These are phyloP conservation scores for Microctenopoma steveboyesi DNA, from an alignment of 2,797 vertebrate genomes.

Conservation along the genomic window DNA sequence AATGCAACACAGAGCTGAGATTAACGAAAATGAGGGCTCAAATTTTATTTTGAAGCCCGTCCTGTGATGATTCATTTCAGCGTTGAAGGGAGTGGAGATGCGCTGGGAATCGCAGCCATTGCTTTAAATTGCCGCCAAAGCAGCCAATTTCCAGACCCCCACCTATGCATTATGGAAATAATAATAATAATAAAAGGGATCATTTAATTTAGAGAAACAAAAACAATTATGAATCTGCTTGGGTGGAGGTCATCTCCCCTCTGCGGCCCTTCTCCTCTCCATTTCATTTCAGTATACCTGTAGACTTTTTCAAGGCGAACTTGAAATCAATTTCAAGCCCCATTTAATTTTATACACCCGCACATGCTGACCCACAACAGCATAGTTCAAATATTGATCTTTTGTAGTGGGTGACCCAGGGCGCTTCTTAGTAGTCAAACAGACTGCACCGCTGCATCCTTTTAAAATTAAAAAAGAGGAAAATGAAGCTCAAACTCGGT, in stretches of 20 bases:
- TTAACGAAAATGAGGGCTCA: constrained; percentile 36
- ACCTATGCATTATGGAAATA: constrained; percentile 52
- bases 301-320: constrained; percentile 70
- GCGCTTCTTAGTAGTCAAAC: constrained; percentile 64
- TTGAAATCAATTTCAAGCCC: constrained; percentile 83
- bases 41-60: constrained; percentile 48
- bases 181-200: constrained; percentile 65
- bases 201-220: constrained; percentile 74
- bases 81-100: constrained; percentile 51
- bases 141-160: constrained; percentile 38
- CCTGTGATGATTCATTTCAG: constrained; percentile 38
- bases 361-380: constrained; percentile 71
- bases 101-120: constrained; percentile 41
- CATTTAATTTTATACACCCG: constrained; percentile 80
- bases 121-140: constrained; percentile 57
- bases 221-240: constrained; percentile 64
- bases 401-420: constrained; percentile 60
- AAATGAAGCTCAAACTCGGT: constrained; percentile 19
- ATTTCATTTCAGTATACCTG: constrained; percentile 65
- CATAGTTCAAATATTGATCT: constrained; percentile 79
- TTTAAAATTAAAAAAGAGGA: constrained; percentile 18
- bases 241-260: constrained; percentile 62
- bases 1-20: constrained; percentile 41
- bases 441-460: constrained; percentile 39
- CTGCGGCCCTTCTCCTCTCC: constrained; percentile 31